Base-by-base conservation (phyloP, 2,888 invertebrate genomes). In the Drosophila nr. medialis region DNA sequence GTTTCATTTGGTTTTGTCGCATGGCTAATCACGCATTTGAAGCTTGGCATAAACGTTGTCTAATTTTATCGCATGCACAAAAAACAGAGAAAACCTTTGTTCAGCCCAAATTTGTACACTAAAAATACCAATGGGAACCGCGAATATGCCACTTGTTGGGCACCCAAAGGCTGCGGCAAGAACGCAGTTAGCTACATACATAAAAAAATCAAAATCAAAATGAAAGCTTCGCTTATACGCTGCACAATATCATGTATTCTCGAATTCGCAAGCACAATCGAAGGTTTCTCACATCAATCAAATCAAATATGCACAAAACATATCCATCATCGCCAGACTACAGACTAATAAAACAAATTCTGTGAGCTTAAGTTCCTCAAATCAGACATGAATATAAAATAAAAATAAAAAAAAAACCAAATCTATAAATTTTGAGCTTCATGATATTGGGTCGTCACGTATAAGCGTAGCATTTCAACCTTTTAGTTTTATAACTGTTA, bases 141-240 rank as follows among this genome's bases (percentile, higher is more conserved):
- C 40, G 55, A 63, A 18, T 49, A 18, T 49, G 67, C 58, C 60
- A 42, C 74, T 76, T 85, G 67, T 85, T 80, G 77, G 45, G 72
- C 83, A 80, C 68, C 59, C 29, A 54, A 62, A 51, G 59, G 64
- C 78, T 81, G 84, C 81, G 84, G 81, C 78, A 56, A 42, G 78
- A 51, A 67, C 81, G 81, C 83, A 84, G 81, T 60, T 75, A 65
- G 45, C 29, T 42, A 32, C 32, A 51, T 21, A n/a, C 18, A 21
- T 24, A 7, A 49, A 24, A 24, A 38, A n/a, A 30, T 7, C 2
- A 38, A 59, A 48, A 30, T 11, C 24, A 32, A 11, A 30, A 53
- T 18, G 55, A 56, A 59, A 62, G 21, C 65, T 69, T 51, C 54
- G 59, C 49, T 81, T 70, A 65, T 70, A 40, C 42, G 64, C 58